phyloP scores from a whole-genome alignment of 2,888 invertebrate species.

The Stictocephala bisonia region DNA sequence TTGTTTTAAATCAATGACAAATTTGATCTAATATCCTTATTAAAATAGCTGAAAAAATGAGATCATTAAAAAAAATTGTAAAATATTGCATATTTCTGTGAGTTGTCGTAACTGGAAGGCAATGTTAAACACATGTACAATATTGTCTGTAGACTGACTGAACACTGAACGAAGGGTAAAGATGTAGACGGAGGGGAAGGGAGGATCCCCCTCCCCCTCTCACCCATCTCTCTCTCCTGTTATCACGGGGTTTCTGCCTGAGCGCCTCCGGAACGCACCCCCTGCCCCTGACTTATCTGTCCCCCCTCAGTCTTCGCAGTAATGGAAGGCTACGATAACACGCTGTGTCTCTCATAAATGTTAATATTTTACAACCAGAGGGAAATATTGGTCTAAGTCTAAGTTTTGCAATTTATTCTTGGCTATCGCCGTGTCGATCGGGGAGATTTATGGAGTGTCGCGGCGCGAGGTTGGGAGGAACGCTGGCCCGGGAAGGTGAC shows the following conservation, averaged over 20 bases:
- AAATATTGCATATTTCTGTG: too few relatives aligned
- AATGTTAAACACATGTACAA: conserved; percentile 33
- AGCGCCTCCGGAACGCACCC: conserved; percentile 43
- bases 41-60: too few relatives aligned
- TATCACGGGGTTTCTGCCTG: conserved; percentile 50
- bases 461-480: not conserved
- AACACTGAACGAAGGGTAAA: conserved; percentile 26
- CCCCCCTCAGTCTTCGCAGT: conserved; percentile 40
- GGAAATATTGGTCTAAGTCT: conserved; percentile 43
- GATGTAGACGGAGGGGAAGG: conserved; percentile 15
- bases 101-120: conserved; percentile 7
- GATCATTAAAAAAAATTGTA: too few relatives aligned
- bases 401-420: conserved; percentile 41
- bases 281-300: conserved; percentile 38
- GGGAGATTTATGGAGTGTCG: conserved; percentile 30
- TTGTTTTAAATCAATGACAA: too few relatives aligned
- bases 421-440: conserved; percentile 33
- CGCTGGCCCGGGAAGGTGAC: conserved; percentile 34
- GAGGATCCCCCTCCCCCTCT: conserved; percentile 12
- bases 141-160: conserved; percentile 28
- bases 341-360: conserved; percentile 44
- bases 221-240: conserved; percentile 37
- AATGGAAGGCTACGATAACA: conserved; percentile 46
- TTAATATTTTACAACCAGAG: conserved; percentile 46
- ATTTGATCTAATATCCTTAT: too few relatives aligned